Percentiles rank a stretch among this genome's conserved stretches.
Conservation (phyloP, 2,797 vertebrate genomes). For the Saxicola maurus region DNA sequence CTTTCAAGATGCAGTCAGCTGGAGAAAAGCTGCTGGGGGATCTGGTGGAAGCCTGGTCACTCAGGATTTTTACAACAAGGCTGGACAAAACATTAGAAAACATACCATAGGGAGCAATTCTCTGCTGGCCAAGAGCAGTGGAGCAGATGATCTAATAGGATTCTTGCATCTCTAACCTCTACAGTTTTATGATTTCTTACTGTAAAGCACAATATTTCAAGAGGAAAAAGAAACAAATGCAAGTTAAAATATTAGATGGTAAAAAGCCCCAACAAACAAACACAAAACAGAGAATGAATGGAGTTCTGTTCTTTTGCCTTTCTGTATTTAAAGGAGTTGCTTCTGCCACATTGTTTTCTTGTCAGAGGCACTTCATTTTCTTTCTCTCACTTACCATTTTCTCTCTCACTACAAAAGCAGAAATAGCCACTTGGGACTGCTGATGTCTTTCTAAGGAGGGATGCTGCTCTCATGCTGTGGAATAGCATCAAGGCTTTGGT, state of each 20-base stretch:
- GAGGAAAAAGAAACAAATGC: background rate
- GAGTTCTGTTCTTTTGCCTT: background rate
- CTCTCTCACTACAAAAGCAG: conserved; percentile 45
- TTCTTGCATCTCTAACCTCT: conserved; percentile 26
- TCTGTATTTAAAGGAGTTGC: conserved; percentile 5
- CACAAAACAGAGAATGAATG: background rate
- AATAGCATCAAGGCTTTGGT: conserved; percentile 36
- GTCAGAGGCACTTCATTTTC: conserved; percentile 20
- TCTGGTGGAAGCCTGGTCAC: conserved; percentile 13
- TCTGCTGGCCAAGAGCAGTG: background rate
- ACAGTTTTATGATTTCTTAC: background rate
- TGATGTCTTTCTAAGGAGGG: conserved; percentile 56
- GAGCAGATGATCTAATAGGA: conserved; percentile 36
- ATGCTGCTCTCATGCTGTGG: conserved; percentile 41
- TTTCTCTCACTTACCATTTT: conserved; percentile 29
- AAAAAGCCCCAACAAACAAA: background rate
- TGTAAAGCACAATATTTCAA: background rate
- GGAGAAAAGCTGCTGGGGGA: background rate
- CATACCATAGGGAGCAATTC: conserved; percentile 13
- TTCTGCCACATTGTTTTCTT: conserved; percentile 38
- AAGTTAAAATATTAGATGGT: background rate
- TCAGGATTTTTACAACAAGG: conserved; percentile 17
- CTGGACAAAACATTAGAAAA: conserved; percentile 47
- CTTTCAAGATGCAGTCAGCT: conserved; percentile 2
- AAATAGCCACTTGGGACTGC: conserved; percentile 54